Evolutionary conservation across 2,797 vertebrate genomes (phyloP).

Genomic region (Kryptopterus vitreolus): DNA sequence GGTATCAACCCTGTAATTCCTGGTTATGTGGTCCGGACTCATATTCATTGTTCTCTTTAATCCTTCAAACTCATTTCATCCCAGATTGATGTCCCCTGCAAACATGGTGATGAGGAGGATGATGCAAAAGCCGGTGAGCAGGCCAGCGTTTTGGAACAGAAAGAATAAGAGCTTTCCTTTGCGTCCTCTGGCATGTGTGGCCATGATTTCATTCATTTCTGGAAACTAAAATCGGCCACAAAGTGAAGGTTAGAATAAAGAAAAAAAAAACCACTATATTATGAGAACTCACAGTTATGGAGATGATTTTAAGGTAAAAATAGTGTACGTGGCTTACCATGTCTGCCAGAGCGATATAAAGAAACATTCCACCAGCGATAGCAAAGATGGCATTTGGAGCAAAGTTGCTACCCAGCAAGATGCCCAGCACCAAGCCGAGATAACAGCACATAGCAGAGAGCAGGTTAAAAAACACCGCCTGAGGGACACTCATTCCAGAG

Average conservation of each 20-base stretch:
- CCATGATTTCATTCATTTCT: slow-evolving; percentile 75
- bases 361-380: slow-evolving; percentile 95
- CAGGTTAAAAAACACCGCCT: slow-evolving; percentile 92
- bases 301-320: neutral
- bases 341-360: slow-evolving; percentile 94
- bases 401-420: slow-evolving; percentile 91
- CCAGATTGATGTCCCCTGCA: slow-evolving; percentile 72
- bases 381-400: slow-evolving; percentile 93
- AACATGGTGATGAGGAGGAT: slow-evolving; percentile 79
- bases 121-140: slow-evolving; percentile 73
- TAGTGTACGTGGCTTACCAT: slow-evolving; percentile 80
- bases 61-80: slow-evolving; percentile 48
- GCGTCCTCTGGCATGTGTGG: slow-evolving; percentile 52
- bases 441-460: slow-evolving; percentile 90
- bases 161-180: slow-evolving; percentile 69
- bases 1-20: neutral
- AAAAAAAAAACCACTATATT: neutral
- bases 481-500: slow-evolving; percentile 91
- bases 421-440: slow-evolving; percentile 86
- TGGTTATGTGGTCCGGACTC: neutral
- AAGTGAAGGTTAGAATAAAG: neutral
- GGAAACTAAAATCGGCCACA: slow-evolving; percentile 69
- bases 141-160: slow-evolving; percentile 75
- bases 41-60: neutral
- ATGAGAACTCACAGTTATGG: neutral